phyloP scores from a whole-genome alignment of 2,888 invertebrate species.

The Lasioglossum vierecki region DNA sequence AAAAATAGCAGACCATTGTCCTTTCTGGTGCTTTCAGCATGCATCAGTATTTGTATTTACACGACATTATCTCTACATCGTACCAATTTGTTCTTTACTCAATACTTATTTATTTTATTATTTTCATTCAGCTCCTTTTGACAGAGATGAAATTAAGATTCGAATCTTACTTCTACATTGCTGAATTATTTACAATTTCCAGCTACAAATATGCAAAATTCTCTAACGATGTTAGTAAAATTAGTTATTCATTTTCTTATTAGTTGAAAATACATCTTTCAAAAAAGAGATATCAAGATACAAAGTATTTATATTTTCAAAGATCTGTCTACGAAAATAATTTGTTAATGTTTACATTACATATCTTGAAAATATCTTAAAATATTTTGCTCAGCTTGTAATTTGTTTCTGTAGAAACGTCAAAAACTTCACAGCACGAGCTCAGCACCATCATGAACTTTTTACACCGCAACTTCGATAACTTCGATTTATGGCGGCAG shows the following conservation, averaged over 20 bases:
- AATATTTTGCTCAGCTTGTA: background rate
- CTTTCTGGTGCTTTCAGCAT: background rate
- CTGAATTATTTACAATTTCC: background rate
- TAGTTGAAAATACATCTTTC: background rate
- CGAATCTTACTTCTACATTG: background rate
- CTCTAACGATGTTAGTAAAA: no score
- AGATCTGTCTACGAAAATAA: no score
- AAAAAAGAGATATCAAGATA: background rate
- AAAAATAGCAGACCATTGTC: constrained; percentile 2
- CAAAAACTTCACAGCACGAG: background rate
- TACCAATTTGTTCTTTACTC: no score
- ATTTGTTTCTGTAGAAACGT: background rate
- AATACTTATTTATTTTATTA: no score
- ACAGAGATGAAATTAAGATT: background rate
- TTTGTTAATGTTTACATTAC: no score
- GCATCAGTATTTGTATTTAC: background rate
- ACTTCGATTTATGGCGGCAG: background rate
- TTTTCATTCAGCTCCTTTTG: background rate
- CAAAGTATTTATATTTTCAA: background rate
- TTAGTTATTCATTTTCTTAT: no score
- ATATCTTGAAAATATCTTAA: background rate
- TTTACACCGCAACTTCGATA: background rate
- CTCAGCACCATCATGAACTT: background rate
- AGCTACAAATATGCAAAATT: background rate
- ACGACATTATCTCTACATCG: background rate